Percentiles rank a stretch among this genome's conserved stretches.
These are phyloP conservation scores for Syrmaticus mikado DNA, from an alignment of 2,113 vertebrate species.

Conservation along the genomic window DNA sequence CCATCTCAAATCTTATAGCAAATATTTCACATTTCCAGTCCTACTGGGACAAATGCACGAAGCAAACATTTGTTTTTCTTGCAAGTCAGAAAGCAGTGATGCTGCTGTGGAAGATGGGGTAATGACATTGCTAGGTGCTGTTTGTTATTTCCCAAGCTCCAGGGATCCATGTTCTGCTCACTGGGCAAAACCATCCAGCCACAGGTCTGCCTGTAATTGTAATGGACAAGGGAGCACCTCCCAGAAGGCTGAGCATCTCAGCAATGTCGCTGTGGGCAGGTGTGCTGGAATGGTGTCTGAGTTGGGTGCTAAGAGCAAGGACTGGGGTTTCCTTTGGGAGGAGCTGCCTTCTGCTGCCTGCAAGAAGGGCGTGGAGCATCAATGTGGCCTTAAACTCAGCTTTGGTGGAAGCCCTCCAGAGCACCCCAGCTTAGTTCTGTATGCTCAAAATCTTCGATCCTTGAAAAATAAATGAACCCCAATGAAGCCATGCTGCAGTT, in stretches of 20 bases:
- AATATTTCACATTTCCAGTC: slow-evolving; percentile 32
- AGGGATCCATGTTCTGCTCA: background rate
- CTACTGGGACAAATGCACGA: slow-evolving; percentile 15
- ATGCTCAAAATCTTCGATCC: background rate
- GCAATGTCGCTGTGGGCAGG: background rate
- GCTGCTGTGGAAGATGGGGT: background rate
- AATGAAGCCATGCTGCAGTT: background rate
- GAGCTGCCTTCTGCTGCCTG: background rate
- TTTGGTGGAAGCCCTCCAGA: background rate
- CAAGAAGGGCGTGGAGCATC: background rate
- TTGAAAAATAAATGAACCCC: slow-evolving; percentile 37
- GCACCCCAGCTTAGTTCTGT: background rate
- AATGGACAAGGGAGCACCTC: background rate
- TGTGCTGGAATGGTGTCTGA: background rate
- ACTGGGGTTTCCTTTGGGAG: background rate
- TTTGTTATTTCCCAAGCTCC: background rate
- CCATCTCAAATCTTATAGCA: background rate
- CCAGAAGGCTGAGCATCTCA: background rate
- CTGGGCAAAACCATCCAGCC: background rate
- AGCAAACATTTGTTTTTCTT: slow-evolving; percentile 31
- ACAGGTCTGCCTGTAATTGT: background rate
- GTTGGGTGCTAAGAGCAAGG: background rate
- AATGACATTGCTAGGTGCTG: background rate
- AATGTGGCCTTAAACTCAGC: fast-evolving
- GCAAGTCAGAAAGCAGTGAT: background rate